Conservation (phyloP, 2,113 vertebrate species). For the Sterrhoptilus dennistouni region DNA sequence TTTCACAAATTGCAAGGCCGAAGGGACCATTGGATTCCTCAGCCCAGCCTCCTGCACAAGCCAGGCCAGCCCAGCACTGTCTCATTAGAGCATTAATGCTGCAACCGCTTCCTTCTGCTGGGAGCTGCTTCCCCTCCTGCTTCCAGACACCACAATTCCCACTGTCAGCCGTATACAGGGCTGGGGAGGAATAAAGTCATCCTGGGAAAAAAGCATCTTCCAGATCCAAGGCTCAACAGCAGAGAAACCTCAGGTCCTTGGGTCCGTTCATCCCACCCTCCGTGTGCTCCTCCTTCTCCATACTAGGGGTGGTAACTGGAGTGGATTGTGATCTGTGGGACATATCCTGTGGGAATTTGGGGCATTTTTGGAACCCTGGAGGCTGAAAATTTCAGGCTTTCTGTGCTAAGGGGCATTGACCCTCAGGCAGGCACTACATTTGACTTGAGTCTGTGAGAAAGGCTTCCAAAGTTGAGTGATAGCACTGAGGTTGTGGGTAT, state of each 20-base stretch:
- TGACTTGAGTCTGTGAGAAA: no score
- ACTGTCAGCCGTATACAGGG: neutral
- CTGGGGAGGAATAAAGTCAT: neutral
- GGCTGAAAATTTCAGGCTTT: no score
- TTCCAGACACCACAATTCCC: neutral
- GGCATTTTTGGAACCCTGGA: no score
- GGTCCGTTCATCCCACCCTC: neutral
- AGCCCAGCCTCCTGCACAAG: neutral
- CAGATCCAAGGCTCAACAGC: neutral
- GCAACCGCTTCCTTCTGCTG: neutral
- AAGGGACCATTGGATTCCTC: conserved; percentile 32
- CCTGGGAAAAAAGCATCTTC: neutral
- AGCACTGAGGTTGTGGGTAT: no score
- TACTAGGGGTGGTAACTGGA: rapidly evolving
- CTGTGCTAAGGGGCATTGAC: no score
- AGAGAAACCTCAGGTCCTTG: neutral
- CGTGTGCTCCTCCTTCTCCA: rapidly evolving
- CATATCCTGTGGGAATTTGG: neutral
- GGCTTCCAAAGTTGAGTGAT: no score
- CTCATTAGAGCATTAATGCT: conserved; percentile 19
- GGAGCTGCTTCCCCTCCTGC: neutral
- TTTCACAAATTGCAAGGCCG: conserved; percentile 33
- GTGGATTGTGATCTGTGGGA: neutral
- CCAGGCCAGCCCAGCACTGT: neutral
- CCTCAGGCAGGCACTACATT: no score